A percentile compares a stretch with the other conserved stretches of the same genome.
These are phyloP conservation scores for Pavo muticus DNA, from an alignment of 2,113 vertebrate species.

Conservation along the genomic window DNA sequence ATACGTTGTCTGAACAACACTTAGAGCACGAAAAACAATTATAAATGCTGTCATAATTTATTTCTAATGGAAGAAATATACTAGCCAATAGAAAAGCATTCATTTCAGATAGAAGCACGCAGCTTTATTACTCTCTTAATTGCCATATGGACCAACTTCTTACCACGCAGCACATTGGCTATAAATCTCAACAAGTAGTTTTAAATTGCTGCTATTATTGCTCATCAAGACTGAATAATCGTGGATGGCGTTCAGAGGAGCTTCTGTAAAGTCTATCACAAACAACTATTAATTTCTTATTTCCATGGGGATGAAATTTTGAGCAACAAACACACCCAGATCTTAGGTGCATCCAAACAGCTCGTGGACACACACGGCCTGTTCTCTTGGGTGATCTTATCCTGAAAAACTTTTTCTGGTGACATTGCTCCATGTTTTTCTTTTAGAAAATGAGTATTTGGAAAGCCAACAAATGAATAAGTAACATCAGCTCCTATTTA, in stretches of 20 bases:
- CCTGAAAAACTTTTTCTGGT: background rate
- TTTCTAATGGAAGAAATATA: background rate
- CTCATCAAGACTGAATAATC: slow-evolving; percentile 45
- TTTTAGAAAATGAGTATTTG: background rate
- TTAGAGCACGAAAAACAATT: background rate
- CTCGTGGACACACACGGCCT: background rate
- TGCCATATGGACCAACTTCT: slow-evolving; percentile 10
- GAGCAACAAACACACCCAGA: background rate
- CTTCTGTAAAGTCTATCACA: background rate
- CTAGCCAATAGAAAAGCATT: background rate
- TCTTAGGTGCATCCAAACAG: background rate
- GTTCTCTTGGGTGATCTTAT: background rate
- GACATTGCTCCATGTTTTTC: background rate
- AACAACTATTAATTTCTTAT: slow-evolving; percentile 41
- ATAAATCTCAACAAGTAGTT: slow-evolving; percentile 51
- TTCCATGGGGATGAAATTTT: slow-evolving; percentile 42
- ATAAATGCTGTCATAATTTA: background rate
- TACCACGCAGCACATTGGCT: slow-evolving; percentile 10
- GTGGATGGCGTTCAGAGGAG: slow-evolving; percentile 13
- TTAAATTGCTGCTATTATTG: slow-evolving; percentile 53
- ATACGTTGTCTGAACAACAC: background rate
- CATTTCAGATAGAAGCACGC: background rate
- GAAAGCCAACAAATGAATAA: background rate
- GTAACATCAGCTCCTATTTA: background rate
- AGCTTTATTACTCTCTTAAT: slow-evolving; percentile 40